Evolutionary conservation across 2,113 vertebrate species (phyloP).

Genomic region (Mormyrus iriodes): DNA sequence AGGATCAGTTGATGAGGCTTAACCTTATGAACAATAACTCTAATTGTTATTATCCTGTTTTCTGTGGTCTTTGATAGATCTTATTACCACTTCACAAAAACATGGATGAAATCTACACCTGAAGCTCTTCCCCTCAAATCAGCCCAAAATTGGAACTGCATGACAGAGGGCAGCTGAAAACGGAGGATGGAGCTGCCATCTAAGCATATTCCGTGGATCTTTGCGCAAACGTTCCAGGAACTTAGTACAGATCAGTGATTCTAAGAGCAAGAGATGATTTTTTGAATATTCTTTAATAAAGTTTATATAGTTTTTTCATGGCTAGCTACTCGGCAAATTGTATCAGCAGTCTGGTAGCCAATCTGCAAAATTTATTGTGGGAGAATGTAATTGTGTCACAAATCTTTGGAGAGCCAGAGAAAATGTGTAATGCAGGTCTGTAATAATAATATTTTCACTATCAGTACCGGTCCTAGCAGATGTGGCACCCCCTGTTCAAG

Average conservation of each 20-base stretch:
- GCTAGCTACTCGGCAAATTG: not conserved
- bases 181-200: not conserved
- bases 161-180: not conserved
- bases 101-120: not conserved
- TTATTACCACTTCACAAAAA: not conserved
- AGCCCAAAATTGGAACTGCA: not conserved
- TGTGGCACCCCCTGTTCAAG: too few species aligned
- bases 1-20: not conserved
- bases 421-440: not conserved
- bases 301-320: not conserved
- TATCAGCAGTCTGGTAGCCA: not conserved
- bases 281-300: not conserved
- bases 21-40: not conserved
- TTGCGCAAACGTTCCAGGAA: not conserved
- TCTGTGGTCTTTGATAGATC: not conserved
- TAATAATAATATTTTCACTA: too few species aligned
- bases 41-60: not conserved
- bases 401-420: not conserved
- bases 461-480: too few species aligned
- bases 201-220: not conserved
- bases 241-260: not conserved
- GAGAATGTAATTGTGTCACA: not conserved
- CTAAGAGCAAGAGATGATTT: not conserved
- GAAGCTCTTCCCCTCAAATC: not conserved
- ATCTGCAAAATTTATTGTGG: not conserved